A percentile compares a stretch with the other conserved stretches of the same genome.
These are phyloP conservation scores for Montipora efflorescens DNA, from an alignment of 64 coral and sea anemone species.

Conservation along the genomic window DNA sequence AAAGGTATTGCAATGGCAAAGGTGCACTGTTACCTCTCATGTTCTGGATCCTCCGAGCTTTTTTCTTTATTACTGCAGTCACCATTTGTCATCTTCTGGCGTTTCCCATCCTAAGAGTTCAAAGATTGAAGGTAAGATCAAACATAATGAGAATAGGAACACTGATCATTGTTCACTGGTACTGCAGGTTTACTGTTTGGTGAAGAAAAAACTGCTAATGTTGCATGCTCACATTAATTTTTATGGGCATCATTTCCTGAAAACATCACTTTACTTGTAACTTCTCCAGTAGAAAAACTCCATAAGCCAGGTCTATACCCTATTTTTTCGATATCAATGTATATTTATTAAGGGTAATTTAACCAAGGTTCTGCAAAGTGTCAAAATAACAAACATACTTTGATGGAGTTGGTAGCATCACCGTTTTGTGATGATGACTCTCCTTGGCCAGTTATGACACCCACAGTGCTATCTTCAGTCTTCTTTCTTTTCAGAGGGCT, in stretches of 20 bases:
- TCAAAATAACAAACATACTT: background rate
- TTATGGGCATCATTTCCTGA: too few species aligned
- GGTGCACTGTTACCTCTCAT: background rate
- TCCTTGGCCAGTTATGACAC: background rate
- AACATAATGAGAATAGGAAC: background rate
- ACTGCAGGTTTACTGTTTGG: too few species aligned
- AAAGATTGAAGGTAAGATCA: background rate
- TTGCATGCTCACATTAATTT: too few species aligned
- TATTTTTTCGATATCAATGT: background rate
- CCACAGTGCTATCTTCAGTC: background rate
- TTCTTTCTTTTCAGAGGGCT: constrained; percentile 63
- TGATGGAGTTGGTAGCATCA: background rate
- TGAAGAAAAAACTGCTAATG: too few species aligned
- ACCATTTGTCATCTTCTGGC: background rate
- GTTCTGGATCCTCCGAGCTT: background rate
- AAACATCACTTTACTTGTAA: too few species aligned
- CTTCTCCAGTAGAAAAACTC: background rate
- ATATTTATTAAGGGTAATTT: too few species aligned
- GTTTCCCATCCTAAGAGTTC: constrained; percentile 37
- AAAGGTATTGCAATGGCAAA: background rate
- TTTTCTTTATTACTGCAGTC: constrained; percentile 2
- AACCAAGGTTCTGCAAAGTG: too few species aligned
- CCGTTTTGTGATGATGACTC: background rate
- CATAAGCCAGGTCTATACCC: background rate
- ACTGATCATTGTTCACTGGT: background rate